These are phyloP conservation scores for Lobophora halterata DNA, from an alignment of 2,888 invertebrate genomes.

Conservation along the genomic window DNA sequence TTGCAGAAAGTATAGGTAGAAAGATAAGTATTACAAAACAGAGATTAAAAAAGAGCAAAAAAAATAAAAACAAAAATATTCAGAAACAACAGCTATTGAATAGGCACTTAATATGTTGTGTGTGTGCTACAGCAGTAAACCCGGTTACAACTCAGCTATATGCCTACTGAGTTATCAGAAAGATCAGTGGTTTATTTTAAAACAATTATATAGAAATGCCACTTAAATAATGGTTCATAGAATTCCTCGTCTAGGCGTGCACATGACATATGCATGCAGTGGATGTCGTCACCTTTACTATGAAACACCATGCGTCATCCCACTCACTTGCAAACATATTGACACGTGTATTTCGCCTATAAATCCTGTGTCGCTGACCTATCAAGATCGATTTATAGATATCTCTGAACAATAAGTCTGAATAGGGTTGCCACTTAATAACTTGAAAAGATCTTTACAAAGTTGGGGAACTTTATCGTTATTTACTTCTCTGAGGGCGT, in stretches of 20 bases:
- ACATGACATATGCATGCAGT: conserved; percentile 12
- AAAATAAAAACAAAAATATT: too few species aligned
- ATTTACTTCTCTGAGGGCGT: too few species aligned
- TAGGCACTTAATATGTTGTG: too few species aligned
- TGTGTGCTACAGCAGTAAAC: too few species aligned
- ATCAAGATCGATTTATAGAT: conserved; percentile 45
- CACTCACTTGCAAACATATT: conserved; percentile 32
- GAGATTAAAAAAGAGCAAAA: too few species aligned
- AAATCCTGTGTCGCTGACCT: conserved; percentile 41
- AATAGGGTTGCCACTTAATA: conserved; percentile 18
- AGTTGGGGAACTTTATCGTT: background rate
- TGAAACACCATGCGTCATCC: conserved; percentile 14
- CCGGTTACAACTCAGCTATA: too few species aligned
- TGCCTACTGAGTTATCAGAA: too few species aligned
- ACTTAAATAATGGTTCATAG: conserved; percentile 9
- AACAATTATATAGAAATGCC: conserved; percentile 10
- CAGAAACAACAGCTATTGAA: too few species aligned
- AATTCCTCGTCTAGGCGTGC: background rate
- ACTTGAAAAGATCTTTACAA: background rate
- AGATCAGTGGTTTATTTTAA: too few species aligned
- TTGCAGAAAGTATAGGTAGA: too few species aligned
- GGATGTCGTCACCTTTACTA: conserved; percentile 13
- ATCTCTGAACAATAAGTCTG: conserved; percentile 26
- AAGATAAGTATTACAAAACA: too few species aligned
- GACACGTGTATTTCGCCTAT: conserved; percentile 42